Percentiles rank a stretch among this genome's conserved stretches.
Evolutionary conservation across 92 coral and sea anemone genomes (phyloP).

Genomic region (Muricea muricata): DNA sequence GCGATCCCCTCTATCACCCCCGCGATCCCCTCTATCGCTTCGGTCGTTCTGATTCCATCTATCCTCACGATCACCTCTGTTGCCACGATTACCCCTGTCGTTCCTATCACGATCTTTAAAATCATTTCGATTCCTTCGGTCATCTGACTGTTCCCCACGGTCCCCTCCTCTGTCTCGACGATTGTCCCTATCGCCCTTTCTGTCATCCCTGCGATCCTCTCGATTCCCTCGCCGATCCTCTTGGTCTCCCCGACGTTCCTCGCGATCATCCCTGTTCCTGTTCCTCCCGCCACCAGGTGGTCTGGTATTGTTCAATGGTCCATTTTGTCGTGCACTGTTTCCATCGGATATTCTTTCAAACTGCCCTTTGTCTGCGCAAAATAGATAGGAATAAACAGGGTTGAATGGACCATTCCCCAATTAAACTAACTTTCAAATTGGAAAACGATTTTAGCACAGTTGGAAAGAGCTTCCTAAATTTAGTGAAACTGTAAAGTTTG

Average conservation of each 20-base stretch:
- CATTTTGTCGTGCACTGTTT: conserved; percentile 68
- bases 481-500: no score
- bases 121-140: conserved; percentile 2
- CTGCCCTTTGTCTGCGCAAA: conserved; percentile 29
- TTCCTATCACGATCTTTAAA: conserved; percentile 19
- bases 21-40: not conserved
- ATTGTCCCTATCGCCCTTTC: conserved; percentile 3
- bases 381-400: not conserved
- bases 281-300: conserved; percentile 81
- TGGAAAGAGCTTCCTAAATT: no score
- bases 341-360: conserved; percentile 69
- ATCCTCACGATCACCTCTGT: not conserved
- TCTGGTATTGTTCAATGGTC: conserved; percentile 67
- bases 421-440: no score
- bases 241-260: conserved; percentile 18
- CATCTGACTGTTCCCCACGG: conserved; percentile 11
- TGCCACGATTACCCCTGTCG: conserved; percentile 6
- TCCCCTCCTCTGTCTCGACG: conserved; percentile 31
- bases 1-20: not conserved
- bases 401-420: no score
- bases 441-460: no score
- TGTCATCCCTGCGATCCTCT: not conserved
- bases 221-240: conserved; percentile 32
- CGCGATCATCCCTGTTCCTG: conserved; percentile 55
- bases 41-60: not conserved